Conservation (phyloP, 2,888 invertebrate species). For the Morpho deidamia region DNA sequence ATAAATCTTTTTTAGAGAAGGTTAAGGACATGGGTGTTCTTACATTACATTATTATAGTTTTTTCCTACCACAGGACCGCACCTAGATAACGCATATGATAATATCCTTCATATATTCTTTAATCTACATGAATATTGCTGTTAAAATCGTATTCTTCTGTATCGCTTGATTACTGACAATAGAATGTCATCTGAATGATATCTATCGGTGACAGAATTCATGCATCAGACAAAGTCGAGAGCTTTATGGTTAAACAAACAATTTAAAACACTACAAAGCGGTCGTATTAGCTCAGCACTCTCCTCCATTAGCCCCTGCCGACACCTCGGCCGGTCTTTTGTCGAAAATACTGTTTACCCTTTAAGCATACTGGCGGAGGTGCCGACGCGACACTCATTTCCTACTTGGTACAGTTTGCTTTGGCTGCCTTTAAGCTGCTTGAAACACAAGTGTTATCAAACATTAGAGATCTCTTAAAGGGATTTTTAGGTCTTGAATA, state of each 20-base stretch:
- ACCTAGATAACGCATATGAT: too few relatives aligned
- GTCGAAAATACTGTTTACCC: slow-evolving; percentile 67
- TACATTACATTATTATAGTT: too few relatives aligned
- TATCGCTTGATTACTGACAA: too few relatives aligned
- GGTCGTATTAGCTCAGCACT: slow-evolving; percentile 73
- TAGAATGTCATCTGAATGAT: background rate
- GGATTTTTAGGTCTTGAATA: background rate
- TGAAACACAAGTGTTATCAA: slow-evolving; percentile 30
- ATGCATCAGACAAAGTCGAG: slow-evolving; percentile 36
- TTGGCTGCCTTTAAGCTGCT: slow-evolving; percentile 42
- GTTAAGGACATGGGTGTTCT: too few relatives aligned
- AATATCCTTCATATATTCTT: too few relatives aligned
- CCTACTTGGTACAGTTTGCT: slow-evolving; percentile 57
- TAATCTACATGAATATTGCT: too few relatives aligned
- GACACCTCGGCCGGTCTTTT: slow-evolving; percentile 68
- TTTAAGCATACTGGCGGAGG: slow-evolving; percentile 44
- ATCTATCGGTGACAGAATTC: slow-evolving; percentile 6
- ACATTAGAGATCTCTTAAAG: slow-evolving; percentile 24
- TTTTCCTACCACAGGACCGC: too few relatives aligned
- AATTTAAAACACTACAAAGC: slow-evolving; percentile 76
- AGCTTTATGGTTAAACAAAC: slow-evolving; percentile 77
- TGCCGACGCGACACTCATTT: slow-evolving; percentile 57
- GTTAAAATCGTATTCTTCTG: too few relatives aligned
- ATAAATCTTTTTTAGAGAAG: too few relatives aligned
- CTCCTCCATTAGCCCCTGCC: slow-evolving; percentile 69